Conservation (phyloP, 2,113 vertebrate species). For the Brachyistius frenatus region DNA sequence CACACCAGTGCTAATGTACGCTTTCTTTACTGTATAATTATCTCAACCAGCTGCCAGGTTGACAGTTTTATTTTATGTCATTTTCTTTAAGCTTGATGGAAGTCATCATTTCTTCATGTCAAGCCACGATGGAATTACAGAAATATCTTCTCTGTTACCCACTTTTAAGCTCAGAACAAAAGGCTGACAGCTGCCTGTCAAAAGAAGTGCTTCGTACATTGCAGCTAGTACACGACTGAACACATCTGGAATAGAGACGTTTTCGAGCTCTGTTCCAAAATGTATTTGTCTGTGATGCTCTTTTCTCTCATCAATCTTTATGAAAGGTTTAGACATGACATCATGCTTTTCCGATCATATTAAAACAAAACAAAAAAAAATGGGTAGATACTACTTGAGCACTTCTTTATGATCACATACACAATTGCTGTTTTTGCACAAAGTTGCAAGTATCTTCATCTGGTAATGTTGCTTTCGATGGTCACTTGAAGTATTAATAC, state of each 20-base stretch:
- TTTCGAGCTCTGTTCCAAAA: background rate
- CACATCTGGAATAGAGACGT: background rate
- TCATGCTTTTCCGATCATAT: background rate
- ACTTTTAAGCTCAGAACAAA: slow-evolving; percentile 15
- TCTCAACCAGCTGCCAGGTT: slow-evolving; percentile 4
- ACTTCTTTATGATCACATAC: background rate
- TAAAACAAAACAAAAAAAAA: background rate
- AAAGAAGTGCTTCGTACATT: background rate
- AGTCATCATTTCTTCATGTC: background rate
- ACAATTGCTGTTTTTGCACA: too few relatives aligned
- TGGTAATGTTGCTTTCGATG: background rate
- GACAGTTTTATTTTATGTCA: background rate
- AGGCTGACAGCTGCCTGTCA: slow-evolving; percentile 32
- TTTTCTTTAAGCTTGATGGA: background rate
- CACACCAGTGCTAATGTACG: too few relatives aligned
- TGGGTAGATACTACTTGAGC: background rate
- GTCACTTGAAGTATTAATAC: too few relatives aligned
- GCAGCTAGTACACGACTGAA: slow-evolving; percentile 3
- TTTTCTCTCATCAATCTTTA: slow-evolving; percentile 5
- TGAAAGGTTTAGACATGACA: background rate
- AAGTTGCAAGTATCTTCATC: background rate
- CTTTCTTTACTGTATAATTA: background rate
- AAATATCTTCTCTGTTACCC: background rate
- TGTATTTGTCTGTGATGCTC: background rate
- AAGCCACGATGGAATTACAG: slow-evolving; percentile 1